Evolutionary conservation across 2,113 vertebrate genomes (phyloP), one percentile per base, ranked within the genome.

Genomic region (Pomatorhinus ruficollis): DNA sequence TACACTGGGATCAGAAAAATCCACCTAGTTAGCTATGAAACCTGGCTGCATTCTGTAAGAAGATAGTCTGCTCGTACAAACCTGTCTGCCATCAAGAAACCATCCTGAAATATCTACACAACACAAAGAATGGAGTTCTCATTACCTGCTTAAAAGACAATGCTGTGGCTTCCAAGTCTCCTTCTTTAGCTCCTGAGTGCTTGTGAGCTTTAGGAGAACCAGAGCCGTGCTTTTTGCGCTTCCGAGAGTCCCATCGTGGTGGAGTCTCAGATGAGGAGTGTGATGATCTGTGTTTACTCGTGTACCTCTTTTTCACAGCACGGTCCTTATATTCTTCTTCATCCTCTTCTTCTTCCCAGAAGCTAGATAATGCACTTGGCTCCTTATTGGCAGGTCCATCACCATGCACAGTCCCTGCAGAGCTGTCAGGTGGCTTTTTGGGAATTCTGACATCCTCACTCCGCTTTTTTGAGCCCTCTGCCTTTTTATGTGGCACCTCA

Each of bases 381-480:
- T 89, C 91, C 75, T 74, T 72, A 75, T 4, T 35, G 64, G 30
- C 53, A 66, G 83, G 83, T 24, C 76, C 71, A 5, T 72, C 87
- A 47, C 49, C 54, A 72, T 11, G 40, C 57, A 39, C 35, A 75
- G 60, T 25, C 53, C 92, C 70, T 52, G 83, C 11, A 27, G 85
- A 87, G 25, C 64, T 57, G 31, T 49, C 53, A 44, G 9, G 10
- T 10, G 77, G 49, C 24, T 97, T 97, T 89, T 91, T 42, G 10
- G 60, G 95, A 80, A 95, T 96, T 93, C 86, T 96, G 54, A 94
- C 80, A 69, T 65, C 95, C 50, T 97, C 90, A n/a, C 33, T 91
- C 44, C 0, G 16, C 20, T 94, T 96, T 95, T 77, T 94, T 37
- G 81, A 92, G 50, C 87, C 68, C 4, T 82, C 56, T 42, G 49